These are phyloP conservation scores for Melieria crassipennis DNA, from an alignment of 2,888 invertebrate genomes.

Conservation along the genomic window DNA sequence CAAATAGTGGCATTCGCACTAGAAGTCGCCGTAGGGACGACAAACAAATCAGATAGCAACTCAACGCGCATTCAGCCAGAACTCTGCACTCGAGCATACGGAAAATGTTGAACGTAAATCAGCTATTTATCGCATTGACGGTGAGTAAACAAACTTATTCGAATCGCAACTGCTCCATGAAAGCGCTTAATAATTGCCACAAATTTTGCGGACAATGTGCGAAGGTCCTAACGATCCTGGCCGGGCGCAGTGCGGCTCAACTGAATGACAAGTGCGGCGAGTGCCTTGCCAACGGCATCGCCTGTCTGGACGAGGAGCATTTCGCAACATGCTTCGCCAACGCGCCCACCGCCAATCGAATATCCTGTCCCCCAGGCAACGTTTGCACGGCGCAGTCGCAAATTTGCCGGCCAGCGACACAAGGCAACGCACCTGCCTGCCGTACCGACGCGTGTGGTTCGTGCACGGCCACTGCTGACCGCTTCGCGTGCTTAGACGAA, in stretches of 20 bases:
- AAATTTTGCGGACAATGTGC: too few species aligned
- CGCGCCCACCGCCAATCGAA: conserved; percentile 18
- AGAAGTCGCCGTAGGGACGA: too few species aligned
- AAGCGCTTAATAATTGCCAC: too few species aligned
- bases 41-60: too few species aligned
- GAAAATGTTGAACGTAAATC: too few species aligned
- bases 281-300: conserved; percentile 43
- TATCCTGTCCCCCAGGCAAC: conserved; percentile 39
- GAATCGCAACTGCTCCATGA: too few species aligned
- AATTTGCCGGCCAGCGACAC: conserved; percentile 38
- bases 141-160: too few species aligned
- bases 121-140: too few species aligned
- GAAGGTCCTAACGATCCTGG: too few species aligned
- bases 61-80: too few species aligned
- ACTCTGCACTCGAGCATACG: too few species aligned
- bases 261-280: conserved; percentile 35
- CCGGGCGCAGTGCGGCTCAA: not conserved
- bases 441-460: conserved; percentile 39
- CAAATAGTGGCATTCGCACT: too few species aligned
- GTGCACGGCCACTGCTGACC: conserved; percentile 34
- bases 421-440: conserved; percentile 41
- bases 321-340: conserved; percentile 43
- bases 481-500: conserved; percentile 45
- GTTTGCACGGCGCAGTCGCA: conserved; percentile 41
- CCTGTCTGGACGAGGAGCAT: conserved; percentile 43